Base-by-base conservation (phyloP, 1,140 invertebrate genomes). In the Antheraea mylitta region DNA sequence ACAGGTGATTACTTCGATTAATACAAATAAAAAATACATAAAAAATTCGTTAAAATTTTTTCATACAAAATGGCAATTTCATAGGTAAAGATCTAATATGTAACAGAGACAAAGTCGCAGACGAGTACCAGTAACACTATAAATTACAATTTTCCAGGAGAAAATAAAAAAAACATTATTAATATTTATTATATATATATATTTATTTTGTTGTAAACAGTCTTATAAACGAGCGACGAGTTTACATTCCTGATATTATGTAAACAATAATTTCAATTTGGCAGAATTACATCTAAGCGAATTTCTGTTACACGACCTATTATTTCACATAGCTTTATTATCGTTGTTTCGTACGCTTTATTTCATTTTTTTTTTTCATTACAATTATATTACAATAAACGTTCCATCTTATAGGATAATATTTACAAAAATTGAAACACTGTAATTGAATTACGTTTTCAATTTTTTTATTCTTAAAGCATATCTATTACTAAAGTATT, bases 201-300 rank as follows among this genome's bases (percentile, higher is more conserved):
- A 11, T 65, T 65, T 65, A 65, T 65, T 65, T 48, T 30, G 18
- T 65, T 42, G 81, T 89, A 89, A 91, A 91, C 89, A 91, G 89
- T 91, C 89, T 91, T 89, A 89, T 89, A 80, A 87, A 83, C 86
- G 87, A 91, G 86, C 80, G 79, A 81, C 82, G 73, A 79, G 77
- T 85, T 85, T 82, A 89, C 81, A 81, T 65, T 80, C 71, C 69
- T 75, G 18, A 66, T 64, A 71, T 63, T 58, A 73, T 78, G 78
- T 85, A 85, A 86, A 87, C 79, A 81, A 78, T 84, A 83, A 30
- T 83, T 81, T 68, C 78, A 85, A 82, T 89, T 89, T 91, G 89
- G 89, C 89, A 80, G 79, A 66, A 58, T 75, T 77, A 53, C 45
- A 53, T 6, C 86, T 87, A 89, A 91, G 89, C 87, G 74, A 86